Evolutionary conservation across 2,113 vertebrate species (phyloP), one percentile per base, ranked within the genome.

Genomic region (Meriones unguiculatus): DNA sequence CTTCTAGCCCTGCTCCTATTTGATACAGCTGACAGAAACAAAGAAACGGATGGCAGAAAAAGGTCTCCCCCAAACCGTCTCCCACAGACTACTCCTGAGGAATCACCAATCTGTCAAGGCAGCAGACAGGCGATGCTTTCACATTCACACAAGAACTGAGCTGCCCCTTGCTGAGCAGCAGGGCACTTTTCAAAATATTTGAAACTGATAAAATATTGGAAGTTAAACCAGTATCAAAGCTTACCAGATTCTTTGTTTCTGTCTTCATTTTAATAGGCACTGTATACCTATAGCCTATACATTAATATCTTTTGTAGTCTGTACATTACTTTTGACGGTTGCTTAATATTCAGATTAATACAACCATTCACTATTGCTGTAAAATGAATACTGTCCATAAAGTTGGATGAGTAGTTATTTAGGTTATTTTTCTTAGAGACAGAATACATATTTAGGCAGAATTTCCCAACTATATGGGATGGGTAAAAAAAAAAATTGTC

Each of bases 1-100:
- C 93, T 96, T 96, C 96, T 89, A 97, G 46, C 89, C 80, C 91
- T 84, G 67, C 95, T 97, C 96, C 96, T 98, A 95, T 98, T 96
- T 97, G 91, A 97, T 82, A 67, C 92, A 97, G 84, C 92, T 22
- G 28, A 91, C 57, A 13, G 96, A 96, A 97, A 93, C 84, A 97
- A 96, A 98, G 93, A 59, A 98, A 93, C 75, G 57, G 93, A 67
- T 73, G 89, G 59, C 77, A 97, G 72, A 76, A 89, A 98, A 95
- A 24, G 54, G 85, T 84, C 91, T 90, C 92, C 50, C 50, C 91
- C 0, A 38, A 89, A 46, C 97, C 96, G 11, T 91, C 95, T 91
- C 69, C 95, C 92, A 84, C 41, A 86, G 65, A 32, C 69, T 90
- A 89, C 81, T 95, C 87, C 95, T 46, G 13, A 89, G 95, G 38